Evolutionary conservation across 37 sponge, comb jelly and placozoan genomes (phyloP), one percentile per base, ranked within the genome.

Genomic region (Oopsacas minuta): DNA sequence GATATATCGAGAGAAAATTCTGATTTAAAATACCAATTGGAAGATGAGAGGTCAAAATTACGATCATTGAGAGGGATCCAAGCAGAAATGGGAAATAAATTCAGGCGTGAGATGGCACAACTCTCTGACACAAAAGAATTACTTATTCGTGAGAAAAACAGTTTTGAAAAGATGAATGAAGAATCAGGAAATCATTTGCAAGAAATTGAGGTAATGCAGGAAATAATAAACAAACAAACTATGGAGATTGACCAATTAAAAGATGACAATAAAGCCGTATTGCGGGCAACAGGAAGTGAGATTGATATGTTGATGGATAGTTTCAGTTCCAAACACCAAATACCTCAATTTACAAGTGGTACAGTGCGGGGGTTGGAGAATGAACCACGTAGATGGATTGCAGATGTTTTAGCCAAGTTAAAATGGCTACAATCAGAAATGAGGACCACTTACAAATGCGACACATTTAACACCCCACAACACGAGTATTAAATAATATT

Each of bases 351-450:
- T n/a, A 32, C 75, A 61, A 61, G 75, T 61, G 75, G 75, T 34
- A 61, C 75, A 61, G 32, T 61, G 1, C 22, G 75, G 5, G 75
- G 75, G 22, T 12, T 61, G 7, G 75, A 61, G 28, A 61, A 61
- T 61, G 75, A 61, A n/a, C 75, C 75, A 61, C 20, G 75, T 32
- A 61, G 28, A n/a, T 61, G 75, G 75, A 61, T 61, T 61, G 7
- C 75, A 61, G 75, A 61, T 12, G 20, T 61, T 25, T 61, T 61
- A n/a, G 75, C 28, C 28, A 61, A 61, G 28, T 34, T 61, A n/a
- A 61, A 61, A 12, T 61, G 75, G 75, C 30, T 61, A 3, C 75
- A 61, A 12, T 3, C 75, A 32, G 75, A 61, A 61, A 20, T 61
- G 28, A 3, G 30, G 7, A 5, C 28, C 20, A n/a, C 75, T 61